phyloP scores from a whole-genome alignment of 2,113 vertebrate species.

The Carollia perspicillata region DNA sequence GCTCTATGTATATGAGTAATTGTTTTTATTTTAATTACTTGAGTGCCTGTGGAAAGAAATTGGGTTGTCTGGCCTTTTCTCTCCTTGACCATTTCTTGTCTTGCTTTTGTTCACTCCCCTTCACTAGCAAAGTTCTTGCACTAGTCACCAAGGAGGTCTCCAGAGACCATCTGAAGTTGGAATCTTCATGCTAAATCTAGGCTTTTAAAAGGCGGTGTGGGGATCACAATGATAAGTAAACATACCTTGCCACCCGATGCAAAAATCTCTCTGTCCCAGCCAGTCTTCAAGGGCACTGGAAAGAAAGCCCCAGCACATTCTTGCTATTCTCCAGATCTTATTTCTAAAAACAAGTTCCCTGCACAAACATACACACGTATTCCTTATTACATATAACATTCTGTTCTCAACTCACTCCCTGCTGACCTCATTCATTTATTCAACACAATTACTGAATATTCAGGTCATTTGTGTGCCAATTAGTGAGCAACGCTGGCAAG shows the following conservation, averaged over 20 bases:
- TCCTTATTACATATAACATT: neutral
- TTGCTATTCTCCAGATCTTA: neutral
- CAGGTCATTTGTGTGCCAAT: neutral
- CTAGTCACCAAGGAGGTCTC: neutral
- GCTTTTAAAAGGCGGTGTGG: neutral
- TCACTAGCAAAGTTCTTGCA: neutral
- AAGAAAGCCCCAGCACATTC: neutral
- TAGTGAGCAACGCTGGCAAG: neutral
- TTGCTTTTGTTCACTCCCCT: conserved; percentile 10
- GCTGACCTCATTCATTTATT: neutral
- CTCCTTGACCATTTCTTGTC: conserved; percentile 8
- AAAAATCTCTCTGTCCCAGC: neutral
- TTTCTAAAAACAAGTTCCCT: neutral
- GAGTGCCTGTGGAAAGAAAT: conserved; percentile 41
- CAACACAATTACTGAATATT: neutral
- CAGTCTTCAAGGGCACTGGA: neutral
- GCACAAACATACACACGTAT: neutral
- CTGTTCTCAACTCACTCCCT: neutral
- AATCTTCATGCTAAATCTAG: neutral
- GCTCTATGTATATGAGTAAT: conserved; percentile 34
- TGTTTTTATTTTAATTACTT: conserved; percentile 66
- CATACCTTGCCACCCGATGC: neutral
- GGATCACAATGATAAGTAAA: neutral
- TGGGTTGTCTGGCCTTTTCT: conserved; percentile 16
- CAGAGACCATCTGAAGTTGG: neutral